Percentiles rank a stretch among this genome's conserved stretches.
phyloP scores from a whole-genome alignment of 2,888 invertebrate species.

The Kuschelorhynchus macadamiae region DNA sequence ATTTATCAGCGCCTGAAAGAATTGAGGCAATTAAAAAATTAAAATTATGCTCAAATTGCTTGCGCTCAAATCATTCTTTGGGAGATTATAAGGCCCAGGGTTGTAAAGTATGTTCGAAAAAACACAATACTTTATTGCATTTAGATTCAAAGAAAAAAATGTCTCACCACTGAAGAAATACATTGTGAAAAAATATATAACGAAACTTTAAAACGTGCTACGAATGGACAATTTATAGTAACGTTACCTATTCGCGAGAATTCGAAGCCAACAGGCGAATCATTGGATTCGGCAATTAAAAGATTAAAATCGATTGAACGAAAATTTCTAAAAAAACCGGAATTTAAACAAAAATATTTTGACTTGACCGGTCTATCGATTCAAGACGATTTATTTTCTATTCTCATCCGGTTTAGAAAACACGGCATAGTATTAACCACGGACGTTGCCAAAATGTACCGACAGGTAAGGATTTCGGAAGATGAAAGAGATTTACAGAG shows the following conservation, averaged over 20 bases:
- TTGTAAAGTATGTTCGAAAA: not conserved
- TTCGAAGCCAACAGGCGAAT: not conserved
- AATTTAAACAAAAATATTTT: not conserved
- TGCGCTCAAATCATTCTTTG: not conserved
- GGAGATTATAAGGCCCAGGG: not conserved
- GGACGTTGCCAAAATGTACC: constrained; percentile 18
- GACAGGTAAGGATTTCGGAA: constrained; percentile 4
- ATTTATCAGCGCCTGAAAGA: not conserved
- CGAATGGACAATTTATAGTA: not conserved
- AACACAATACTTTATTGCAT: not conserved
- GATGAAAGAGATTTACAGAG: constrained; percentile 11
- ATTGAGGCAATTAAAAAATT: not conserved
- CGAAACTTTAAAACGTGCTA: not conserved
- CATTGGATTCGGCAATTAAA: not conserved
- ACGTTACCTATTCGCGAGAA: not conserved
- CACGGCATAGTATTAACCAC: constrained; percentile 4
- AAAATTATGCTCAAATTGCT: not conserved
- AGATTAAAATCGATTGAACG: constrained; percentile 8
- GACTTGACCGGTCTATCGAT: constrained; percentile 7
- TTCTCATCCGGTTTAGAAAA: not conserved
- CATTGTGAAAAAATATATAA: constrained; percentile 9
- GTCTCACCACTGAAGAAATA: no score
- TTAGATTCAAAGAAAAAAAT: no score
- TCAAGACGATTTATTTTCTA: constrained; percentile 19
- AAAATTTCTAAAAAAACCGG: constrained; percentile 6